These are phyloP conservation scores for Eupelmus urozonus DNA, from an alignment of 2,888 invertebrate genomes.

Conservation along the genomic window DNA sequence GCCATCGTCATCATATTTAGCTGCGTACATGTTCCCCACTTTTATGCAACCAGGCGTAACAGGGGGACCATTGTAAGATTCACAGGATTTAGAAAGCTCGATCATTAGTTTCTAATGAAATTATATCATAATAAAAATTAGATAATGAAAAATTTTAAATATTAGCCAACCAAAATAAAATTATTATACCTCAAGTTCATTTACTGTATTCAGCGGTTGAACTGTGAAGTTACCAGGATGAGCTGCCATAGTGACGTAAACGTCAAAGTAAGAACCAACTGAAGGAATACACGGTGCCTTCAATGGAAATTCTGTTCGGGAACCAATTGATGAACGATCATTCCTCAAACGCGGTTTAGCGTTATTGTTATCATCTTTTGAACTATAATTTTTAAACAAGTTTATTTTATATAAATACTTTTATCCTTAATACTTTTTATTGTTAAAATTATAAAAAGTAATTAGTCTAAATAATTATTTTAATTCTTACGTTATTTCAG, in stretches of 20 bases:
- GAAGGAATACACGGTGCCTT: constrained; percentile 77
- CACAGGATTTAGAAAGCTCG: constrained; percentile 82
- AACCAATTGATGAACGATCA: constrained; percentile 10
- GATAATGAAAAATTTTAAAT: constrained; percentile 5
- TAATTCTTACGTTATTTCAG: constrained; percentile 76
- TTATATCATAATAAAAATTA: too few species aligned
- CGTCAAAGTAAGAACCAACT: constrained; percentile 81
- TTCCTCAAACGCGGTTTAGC: constrained; percentile 55
- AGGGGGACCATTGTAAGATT: constrained; percentile 78
- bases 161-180: background rate
- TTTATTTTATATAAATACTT: background rate
- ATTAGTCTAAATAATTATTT: constrained; percentile 7
- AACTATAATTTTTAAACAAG: background rate
- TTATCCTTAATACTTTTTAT: background rate
- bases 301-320: constrained; percentile 63
- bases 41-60: constrained; percentile 75
- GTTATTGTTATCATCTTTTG: constrained; percentile 69
- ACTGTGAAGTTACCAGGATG: constrained; percentile 87
- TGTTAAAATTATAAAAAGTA: constrained; percentile 25
- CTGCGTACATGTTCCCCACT: constrained; percentile 84
- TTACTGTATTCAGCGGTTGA: constrained; percentile 66
- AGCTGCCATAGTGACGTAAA: constrained; percentile 80
- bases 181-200: constrained; percentile 61
- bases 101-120: constrained; percentile 80
- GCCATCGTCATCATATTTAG: constrained; percentile 82